Evolutionary conservation across 2,113 vertebrate species (phyloP).

Genomic region (Verasper variegatus): DNA sequence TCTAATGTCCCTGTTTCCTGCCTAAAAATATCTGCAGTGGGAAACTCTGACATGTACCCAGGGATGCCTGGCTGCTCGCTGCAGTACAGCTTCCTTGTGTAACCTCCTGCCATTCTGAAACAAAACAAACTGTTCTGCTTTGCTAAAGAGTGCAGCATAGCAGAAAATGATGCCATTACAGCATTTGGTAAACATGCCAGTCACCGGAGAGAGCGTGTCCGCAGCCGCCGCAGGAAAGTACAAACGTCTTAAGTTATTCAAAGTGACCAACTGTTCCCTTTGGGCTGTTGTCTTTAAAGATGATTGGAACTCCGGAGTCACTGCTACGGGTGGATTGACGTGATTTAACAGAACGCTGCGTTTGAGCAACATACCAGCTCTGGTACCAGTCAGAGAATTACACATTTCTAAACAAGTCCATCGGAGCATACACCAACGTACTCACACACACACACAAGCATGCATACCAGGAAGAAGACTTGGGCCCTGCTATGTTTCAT

Average conservation of each 20-base stretch:
- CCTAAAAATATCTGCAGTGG: conserved; percentile 81
- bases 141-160: conserved; percentile 76
- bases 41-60: conserved; percentile 69
- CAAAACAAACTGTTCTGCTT: conserved; percentile 82
- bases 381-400: conserved; percentile 46
- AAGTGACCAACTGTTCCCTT: conserved; percentile 43
- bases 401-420: conserved; percentile 41
- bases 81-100: conserved; percentile 46
- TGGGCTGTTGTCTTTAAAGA: conserved; percentile 59
- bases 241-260: conserved; percentile 55
- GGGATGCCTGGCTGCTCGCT: conserved; percentile 44
- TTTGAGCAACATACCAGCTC: conserved; percentile 42
- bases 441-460: neutral
- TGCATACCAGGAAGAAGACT: conserved; percentile 29
- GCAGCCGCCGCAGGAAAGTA: conserved; percentile 2
- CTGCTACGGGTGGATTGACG: conserved; percentile 43
- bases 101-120: conserved; percentile 69
- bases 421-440: neutral
- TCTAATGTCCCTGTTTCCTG: conserved; percentile 34
- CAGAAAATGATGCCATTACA: conserved; percentile 82
- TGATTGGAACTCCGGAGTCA: conserved; percentile 32
- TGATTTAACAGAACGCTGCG: conserved; percentile 35
- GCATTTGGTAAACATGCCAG: conserved; percentile 80
- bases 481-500: conserved; percentile 40
- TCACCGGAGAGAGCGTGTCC: conserved; percentile 63